Percentiles rank a stretch among this genome's conserved stretches.
phyloP scores from a whole-genome alignment of 1,140 invertebrate species.

The Macrosteles quadrilineatus region DNA sequence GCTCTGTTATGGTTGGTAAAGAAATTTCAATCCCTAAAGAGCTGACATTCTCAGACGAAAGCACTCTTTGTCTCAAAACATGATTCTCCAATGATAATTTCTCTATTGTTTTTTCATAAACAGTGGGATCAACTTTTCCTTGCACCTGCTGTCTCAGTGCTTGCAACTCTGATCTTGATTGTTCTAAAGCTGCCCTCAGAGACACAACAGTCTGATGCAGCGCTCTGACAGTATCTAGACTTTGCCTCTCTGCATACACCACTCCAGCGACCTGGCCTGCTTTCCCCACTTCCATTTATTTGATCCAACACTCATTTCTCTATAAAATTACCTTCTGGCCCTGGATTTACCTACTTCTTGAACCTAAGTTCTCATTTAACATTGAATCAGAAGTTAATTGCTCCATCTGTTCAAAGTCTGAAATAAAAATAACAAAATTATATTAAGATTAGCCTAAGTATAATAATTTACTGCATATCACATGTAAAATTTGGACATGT shows the following conservation, averaged over 20 bases:
- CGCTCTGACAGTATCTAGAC: conserved; percentile 70
- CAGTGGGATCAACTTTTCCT: conserved; percentile 57
- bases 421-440: no score
- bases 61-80: conserved; percentile 62
- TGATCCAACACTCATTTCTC: conserved; percentile 26
- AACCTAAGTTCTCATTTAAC: no score
- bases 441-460: no score
- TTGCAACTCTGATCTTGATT: conserved; percentile 67
- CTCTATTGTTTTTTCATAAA: conserved; percentile 62
- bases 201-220: conserved; percentile 75
- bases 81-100: conserved; percentile 71
- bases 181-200: conserved; percentile 66
- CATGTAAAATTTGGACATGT: no score
- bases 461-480: no score
- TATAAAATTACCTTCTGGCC: not conserved
- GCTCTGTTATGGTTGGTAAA: not conserved
- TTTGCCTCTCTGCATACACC: conserved; percentile 25
- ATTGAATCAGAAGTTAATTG: no score
- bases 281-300: conserved; percentile 34
- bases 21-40: conserved; percentile 7
- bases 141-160: conserved; percentile 61
- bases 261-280: conserved; percentile 12
- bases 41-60: conserved; percentile 45
- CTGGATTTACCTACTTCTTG: no score
- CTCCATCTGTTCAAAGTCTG: no score